A percentile compares a stretch with the other conserved stretches of the same genome.
phyloP scores from a whole-genome alignment of 2,888 invertebrate genomes.

The Podotricha telesiphe region DNA sequence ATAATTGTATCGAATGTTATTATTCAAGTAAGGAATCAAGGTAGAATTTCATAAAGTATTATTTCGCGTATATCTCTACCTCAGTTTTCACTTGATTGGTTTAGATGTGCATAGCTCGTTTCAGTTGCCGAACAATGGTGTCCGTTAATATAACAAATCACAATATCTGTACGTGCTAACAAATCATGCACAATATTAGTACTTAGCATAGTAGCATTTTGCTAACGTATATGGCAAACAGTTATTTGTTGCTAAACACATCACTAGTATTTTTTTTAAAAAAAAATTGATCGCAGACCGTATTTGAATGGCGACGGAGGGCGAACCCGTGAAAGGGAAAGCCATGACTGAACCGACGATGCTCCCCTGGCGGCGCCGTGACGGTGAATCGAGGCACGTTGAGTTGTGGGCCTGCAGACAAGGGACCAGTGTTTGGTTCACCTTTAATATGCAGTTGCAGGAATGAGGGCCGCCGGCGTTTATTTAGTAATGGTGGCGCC shows the following conservation, averaged over 20 bases:
- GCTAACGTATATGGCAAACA: constrained; percentile 51
- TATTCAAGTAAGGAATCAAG: background rate
- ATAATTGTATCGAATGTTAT: background rate
- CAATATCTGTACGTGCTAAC: background rate
- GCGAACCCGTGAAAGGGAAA: constrained; percentile 86
- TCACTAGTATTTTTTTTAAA: constrained; percentile 22
- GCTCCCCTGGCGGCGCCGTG: constrained; percentile 81
- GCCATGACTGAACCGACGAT: constrained; percentile 79
- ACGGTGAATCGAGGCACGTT: constrained; percentile 81
- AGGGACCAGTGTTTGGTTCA: constrained; percentile 56
- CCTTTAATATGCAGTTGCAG: constrained; percentile 83
- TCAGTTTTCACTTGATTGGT: background rate
- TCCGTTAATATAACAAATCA: background rate
- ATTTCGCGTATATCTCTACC: background rate
- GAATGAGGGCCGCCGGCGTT: constrained; percentile 83
- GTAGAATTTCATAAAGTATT: background rate
- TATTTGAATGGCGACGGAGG: constrained; percentile 86
- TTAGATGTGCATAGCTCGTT: background rate
- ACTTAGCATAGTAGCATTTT: constrained; percentile 21
- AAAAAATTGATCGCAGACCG: constrained; percentile 83
- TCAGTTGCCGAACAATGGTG: background rate
- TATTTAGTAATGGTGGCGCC: constrained; percentile 56
- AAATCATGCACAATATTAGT: constrained; percentile 39
- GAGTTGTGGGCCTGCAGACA: constrained; percentile 80
- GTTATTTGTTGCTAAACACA: constrained; percentile 35